These are phyloP conservation scores for Lontra canadensis DNA, from an alignment of 2,113 vertebrate genomes.

Conservation along the genomic window DNA sequence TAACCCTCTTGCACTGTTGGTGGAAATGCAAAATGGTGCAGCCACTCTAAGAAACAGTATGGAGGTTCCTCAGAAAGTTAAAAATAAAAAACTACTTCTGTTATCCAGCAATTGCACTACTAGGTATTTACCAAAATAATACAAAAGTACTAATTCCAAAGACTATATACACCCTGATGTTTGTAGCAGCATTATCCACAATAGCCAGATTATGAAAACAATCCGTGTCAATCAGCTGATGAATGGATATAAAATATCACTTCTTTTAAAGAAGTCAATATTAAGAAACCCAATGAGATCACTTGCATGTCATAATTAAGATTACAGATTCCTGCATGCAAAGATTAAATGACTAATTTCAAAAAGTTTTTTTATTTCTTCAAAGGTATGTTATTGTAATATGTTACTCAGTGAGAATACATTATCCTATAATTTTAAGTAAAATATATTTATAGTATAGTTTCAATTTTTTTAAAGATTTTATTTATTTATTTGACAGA, in stretches of 20 bases:
- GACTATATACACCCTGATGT: background rate
- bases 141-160: background rate
- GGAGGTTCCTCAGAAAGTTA: background rate
- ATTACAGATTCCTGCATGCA: background rate
- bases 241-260: background rate
- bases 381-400: background rate
- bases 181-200: background rate
- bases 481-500: too few relatives aligned
- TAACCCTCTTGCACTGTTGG: background rate
- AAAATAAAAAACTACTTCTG: background rate
- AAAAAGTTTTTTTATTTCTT: background rate
- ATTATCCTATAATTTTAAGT: background rate
- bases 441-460: background rate
- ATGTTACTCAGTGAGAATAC: background rate
- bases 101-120: background rate
- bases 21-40: background rate
- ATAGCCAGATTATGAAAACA: background rate
- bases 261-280: background rate
- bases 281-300: background rate
- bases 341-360: slow-evolving; percentile 1
- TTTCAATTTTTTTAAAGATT: background rate
- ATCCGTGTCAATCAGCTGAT: background rate
- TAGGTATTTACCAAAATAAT: background rate
- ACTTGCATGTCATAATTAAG: background rate
- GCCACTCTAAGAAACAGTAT: background rate